Evolutionary conservation across 2,888 invertebrate species (phyloP).

Genomic region (Strigamia transsilvanica): DNA sequence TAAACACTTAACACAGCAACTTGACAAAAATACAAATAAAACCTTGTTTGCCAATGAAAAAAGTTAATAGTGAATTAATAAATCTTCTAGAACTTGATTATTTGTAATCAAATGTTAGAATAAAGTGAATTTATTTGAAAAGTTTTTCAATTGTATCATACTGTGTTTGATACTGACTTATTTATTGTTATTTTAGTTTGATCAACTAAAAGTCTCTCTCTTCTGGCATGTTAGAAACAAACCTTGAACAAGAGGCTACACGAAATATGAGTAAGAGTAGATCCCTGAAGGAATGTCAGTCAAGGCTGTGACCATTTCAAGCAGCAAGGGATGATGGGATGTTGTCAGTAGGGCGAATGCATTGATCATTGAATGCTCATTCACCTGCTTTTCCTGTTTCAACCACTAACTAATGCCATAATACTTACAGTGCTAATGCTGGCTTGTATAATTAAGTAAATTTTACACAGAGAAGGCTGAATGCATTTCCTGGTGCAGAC

Average conservation of each 20-base stretch:
- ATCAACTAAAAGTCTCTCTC: background rate
- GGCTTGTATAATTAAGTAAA: no score
- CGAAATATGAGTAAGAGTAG: background rate
- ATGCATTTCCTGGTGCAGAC: no score
- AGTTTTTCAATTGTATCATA: no score
- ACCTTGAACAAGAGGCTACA: background rate
- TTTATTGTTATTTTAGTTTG: background rate
- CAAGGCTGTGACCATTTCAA: background rate
- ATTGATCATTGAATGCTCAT: background rate
- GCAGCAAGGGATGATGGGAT: constrained; percentile 2
- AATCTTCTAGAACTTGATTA: no score
- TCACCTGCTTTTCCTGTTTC: background rate
- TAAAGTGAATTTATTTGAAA: no score
- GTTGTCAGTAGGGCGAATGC: background rate
- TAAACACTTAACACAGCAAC: background rate
- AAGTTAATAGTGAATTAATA: no score
- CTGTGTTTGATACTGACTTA: background rate
- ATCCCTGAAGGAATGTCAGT: constrained; percentile 3
- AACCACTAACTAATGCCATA: background rate
- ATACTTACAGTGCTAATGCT: no score
- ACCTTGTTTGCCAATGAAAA: no score
- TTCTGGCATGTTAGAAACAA: background rate
- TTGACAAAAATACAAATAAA: no score
- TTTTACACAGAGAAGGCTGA: no score
- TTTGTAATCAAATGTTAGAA: no score